Conservation (phyloP, 2,888 invertebrate genomes). For the Rhingia campestris region DNA sequence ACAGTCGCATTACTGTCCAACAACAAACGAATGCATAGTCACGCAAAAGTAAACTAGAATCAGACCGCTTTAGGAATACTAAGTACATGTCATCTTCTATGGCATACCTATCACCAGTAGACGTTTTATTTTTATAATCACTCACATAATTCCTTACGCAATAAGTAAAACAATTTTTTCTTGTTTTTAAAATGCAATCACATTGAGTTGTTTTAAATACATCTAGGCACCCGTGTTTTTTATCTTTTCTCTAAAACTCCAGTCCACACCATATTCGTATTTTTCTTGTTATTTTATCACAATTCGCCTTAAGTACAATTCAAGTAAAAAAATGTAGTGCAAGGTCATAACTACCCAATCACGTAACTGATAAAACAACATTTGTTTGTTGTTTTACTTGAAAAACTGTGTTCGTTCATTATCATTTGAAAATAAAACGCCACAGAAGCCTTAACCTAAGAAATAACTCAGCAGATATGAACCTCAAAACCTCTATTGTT, state of each 20-base stretch:
- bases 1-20: too few species aligned
- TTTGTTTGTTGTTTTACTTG: constrained; percentile 6
- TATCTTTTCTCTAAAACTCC: constrained; percentile 25
- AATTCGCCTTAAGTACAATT: constrained; percentile 33
- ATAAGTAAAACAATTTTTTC: too few species aligned
- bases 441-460: constrained; percentile 25
- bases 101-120: too few species aligned
- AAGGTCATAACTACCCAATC: constrained; percentile 46
- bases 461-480: constrained; percentile 20
- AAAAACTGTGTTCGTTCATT: not conserved
- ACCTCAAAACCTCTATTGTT: constrained; percentile 25
- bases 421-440: constrained; percentile 15
- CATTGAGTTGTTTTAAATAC: too few species aligned
- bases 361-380: constrained; percentile 48
- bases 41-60: too few species aligned
- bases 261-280: not conserved
- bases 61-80: too few species aligned
- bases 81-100: too few species aligned
- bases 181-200: too few species aligned
- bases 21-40: too few species aligned
- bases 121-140: too few species aligned
- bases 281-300: constrained; percentile 45
- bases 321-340: constrained; percentile 40
- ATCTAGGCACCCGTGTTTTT: not conserved
- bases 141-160: too few species aligned